Evolutionary conservation across 2,888 invertebrate genomes (phyloP).

Genomic region (Drosophila demipolita): DNA sequence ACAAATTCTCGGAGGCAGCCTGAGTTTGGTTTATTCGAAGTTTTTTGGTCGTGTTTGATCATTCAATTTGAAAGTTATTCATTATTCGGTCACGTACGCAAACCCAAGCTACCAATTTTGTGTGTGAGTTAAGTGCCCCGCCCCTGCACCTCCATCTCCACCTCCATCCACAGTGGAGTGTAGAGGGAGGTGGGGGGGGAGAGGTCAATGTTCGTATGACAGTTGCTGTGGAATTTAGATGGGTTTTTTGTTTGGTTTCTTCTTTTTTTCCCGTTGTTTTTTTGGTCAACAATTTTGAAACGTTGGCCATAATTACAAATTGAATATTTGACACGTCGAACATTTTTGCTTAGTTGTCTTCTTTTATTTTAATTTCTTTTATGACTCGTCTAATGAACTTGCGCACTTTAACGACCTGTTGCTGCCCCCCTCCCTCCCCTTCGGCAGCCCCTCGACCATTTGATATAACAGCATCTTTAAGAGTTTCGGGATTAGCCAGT

Average conservation of each 20-base stretch:
- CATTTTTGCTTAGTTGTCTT: slow-evolving; percentile 46
- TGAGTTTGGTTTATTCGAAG: slow-evolving; percentile 26
- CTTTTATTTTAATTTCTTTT: slow-evolving; percentile 33
- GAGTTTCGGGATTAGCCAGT: slow-evolving; percentile 53
- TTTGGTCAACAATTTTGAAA: slow-evolving; percentile 26
- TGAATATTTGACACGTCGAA: slow-evolving; percentile 77
- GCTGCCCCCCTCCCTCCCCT: background rate
- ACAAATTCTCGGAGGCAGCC: slow-evolving; percentile 16
- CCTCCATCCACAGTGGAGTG: background rate
- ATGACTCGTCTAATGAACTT: slow-evolving; percentile 74
- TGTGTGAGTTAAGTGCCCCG: slow-evolving; percentile 31
- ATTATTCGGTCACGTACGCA: slow-evolving; percentile 79
- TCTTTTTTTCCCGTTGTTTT: background rate
- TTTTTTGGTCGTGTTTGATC: slow-evolving; percentile 74
- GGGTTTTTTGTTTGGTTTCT: slow-evolving; percentile 13
- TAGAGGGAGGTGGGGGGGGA: background rate
- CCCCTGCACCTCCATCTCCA: background rate
- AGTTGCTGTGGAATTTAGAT: slow-evolving; percentile 47
- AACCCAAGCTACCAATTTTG: slow-evolving; percentile 52
- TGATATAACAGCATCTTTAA: slow-evolving; percentile 59
- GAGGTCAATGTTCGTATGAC: slow-evolving; percentile 76
- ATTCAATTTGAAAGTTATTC: slow-evolving; percentile 82
- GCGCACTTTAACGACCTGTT: slow-evolving; percentile 49
- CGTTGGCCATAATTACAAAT: slow-evolving; percentile 70
- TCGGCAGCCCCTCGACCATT: background rate